These are phyloP conservation scores for Hedya salicella DNA, from an alignment of 2,888 invertebrate genomes.

Conservation along the genomic window DNA sequence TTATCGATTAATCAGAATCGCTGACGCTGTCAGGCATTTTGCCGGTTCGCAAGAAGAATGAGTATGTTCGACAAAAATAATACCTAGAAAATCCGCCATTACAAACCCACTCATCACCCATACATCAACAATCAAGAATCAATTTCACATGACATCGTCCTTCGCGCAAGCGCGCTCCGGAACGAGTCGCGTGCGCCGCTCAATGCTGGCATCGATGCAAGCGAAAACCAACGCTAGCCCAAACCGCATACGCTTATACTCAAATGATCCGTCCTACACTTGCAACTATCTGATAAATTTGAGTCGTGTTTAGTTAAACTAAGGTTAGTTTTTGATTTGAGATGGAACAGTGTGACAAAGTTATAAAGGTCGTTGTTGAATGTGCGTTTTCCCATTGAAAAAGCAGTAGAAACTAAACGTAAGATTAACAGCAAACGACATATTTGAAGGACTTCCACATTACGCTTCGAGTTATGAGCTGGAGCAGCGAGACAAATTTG, in stretches of 20 bases:
- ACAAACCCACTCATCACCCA: constrained; percentile 18
- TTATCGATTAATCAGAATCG: too few relatives aligned
- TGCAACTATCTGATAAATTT: not conserved
- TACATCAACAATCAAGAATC: constrained; percentile 53
- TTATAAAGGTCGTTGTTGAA: constrained; percentile 57
- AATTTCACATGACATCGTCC: constrained; percentile 70
- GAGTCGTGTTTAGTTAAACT: not conserved
- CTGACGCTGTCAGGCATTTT: too few relatives aligned
- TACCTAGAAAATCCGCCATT: constrained; percentile 16
- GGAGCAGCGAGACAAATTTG: not conserved
- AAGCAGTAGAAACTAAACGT: constrained; percentile 48
- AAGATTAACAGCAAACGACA: constrained; percentile 49
- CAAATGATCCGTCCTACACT: not conserved
- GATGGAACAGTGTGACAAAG: constrained; percentile 39
- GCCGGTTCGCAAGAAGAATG: too few relatives aligned
- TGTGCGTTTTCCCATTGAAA: constrained; percentile 48
- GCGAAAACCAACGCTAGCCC: not conserved
- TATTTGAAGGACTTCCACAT: constrained; percentile 42
- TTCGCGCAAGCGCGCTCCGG: constrained; percentile 60
- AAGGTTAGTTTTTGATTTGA: constrained; percentile 12
- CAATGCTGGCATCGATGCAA: constrained; percentile 16
- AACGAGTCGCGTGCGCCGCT: constrained; percentile 65
- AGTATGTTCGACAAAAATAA: not conserved
- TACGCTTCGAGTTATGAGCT: constrained; percentile 3
- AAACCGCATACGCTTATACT: not conserved